These are phyloP conservation scores for Hemicentrotus pulcherrimus DNA, from an alignment of 35 echinoderm and acorn worm species.

Conservation along the genomic window DNA sequence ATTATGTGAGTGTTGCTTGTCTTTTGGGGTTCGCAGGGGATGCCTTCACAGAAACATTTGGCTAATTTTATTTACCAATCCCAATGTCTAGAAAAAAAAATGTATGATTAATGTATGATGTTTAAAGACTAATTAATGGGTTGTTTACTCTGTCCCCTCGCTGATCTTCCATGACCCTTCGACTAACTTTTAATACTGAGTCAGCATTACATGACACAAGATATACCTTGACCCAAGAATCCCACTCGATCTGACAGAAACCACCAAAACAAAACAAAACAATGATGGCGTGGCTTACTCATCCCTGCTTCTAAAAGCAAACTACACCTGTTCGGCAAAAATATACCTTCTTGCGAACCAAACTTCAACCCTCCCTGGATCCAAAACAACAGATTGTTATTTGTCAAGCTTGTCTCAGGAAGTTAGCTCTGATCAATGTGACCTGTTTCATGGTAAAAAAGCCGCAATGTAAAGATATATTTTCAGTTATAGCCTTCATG, in stretches of 20 bases:
- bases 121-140: neutral
- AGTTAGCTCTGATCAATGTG: neutral
- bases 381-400: neutral
- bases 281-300: neutral
- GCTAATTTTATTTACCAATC: neutral
- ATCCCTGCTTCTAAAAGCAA: neutral
- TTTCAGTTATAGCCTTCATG: neutral
- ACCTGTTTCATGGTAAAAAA: neutral
- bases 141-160: neutral
- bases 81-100: neutral
- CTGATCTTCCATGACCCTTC: neutral
- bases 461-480: neutral
- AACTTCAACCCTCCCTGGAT: neutral
- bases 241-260: neutral
- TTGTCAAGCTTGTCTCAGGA: neutral
- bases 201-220: neutral
- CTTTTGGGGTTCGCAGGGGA: too few relatives aligned
- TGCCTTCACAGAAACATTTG: too few relatives aligned
- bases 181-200: neutral
- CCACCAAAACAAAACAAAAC: neutral
- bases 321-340: neutral
- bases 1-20: too few relatives aligned
- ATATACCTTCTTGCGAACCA: neutral
- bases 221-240: neutral
- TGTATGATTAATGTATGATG: neutral